Evolutionary conservation across 2,888 invertebrate species (phyloP), one percentile per base, ranked within the genome.

Genomic region (Machimus rusticus): DNA sequence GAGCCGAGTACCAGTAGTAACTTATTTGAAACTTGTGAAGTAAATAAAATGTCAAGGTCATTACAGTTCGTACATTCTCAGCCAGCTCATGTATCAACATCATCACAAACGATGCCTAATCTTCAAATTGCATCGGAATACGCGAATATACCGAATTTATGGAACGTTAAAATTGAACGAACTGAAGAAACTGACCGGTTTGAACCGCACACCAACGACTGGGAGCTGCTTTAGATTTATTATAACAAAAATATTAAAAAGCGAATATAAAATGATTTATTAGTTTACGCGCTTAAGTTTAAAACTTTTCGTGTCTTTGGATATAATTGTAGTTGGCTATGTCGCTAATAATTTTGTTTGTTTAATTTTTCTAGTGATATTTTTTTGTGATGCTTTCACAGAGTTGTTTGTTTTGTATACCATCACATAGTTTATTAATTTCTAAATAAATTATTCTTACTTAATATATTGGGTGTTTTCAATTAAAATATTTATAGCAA

Each of bases 111-210:
- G 2, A 89, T 89, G 88, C 89, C 90, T 90, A 89, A 89, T 14
- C 57, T 90, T 16, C 81, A 89, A 34, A 87, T 89, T 57, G 88
- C 90, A 86, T 94, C 94, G 39, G 94, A 93, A 90, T 92, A 94
- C 46, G 92, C 94, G 37, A 92, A 93, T 88, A 91, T 95, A 88
- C 95, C 95, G 0, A 94, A 94, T 84, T 93, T 93, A 55, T 95
- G 95, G 95, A 94, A 94, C 90, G 91, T 95, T 77, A 93, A 93
- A 86, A 93, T 89, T 28, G 89, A 93, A 89, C 93, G 94, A 46
- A 74, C 76, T 23, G 87, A 87, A 19, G 74, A 87, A 9, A 86
- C 87, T 23, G 89, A 89, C n/a, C 87, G 89, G 23, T 79, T 87
- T 0, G 88, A 89, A 87, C 91, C 92, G 3, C 90, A 90, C 74